These are phyloP conservation scores for Sylvia atricapilla DNA, from an alignment of 2,113 vertebrate species.

Conservation along the genomic window DNA sequence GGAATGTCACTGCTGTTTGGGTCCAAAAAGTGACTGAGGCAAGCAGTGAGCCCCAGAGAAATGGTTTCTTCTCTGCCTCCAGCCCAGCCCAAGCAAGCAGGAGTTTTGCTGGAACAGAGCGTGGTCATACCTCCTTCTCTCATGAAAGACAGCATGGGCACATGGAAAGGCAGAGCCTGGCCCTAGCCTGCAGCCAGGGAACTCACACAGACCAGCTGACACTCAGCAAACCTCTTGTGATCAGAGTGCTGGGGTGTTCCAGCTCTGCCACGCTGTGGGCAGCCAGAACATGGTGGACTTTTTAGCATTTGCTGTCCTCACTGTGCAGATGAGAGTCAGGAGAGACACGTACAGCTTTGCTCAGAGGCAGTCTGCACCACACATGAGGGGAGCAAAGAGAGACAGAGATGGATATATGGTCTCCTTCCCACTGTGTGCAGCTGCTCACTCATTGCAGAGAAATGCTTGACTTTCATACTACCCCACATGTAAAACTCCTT, in stretches of 20 bases:
- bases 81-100: not conserved
- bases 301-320: not conserved
- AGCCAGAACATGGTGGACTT: not conserved
- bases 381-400: not conserved
- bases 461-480: not conserved
- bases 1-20: not conserved
- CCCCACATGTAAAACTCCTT: not conserved
- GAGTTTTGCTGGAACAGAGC: not conserved
- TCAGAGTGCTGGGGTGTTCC: not conserved
- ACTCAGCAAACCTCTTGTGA: not conserved
- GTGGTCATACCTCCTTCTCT: not conserved
- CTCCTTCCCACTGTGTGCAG: slow-evolving; percentile 1
- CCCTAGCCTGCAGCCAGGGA: not conserved
- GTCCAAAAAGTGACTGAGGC: not conserved
- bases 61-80: not conserved
- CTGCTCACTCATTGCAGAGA: not conserved
- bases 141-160: not conserved
- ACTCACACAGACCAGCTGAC: not conserved
- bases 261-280: not conserved
- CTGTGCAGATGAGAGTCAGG: not conserved
- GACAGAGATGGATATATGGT: not conserved
- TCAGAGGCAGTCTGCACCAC: not conserved
- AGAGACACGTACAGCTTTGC: not conserved
- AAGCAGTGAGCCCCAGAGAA: not conserved
- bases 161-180: not conserved